A percentile compares a stretch with the other conserved stretches of the same genome.
phyloP scores from a whole-genome alignment of 1,140 invertebrate genomes.

The Zaprionus camerounensis region DNA sequence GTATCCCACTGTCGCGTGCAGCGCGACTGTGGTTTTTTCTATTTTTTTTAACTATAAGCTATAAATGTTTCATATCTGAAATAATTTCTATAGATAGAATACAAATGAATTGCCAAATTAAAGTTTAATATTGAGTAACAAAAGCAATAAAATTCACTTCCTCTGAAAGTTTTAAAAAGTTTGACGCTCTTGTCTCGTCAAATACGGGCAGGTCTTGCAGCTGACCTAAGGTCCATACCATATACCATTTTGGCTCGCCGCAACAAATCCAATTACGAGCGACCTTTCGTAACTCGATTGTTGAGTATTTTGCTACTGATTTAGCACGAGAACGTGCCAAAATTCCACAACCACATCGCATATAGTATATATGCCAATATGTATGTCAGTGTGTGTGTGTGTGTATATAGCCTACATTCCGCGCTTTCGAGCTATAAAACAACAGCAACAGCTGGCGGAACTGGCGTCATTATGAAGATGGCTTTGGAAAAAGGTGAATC shows the following conservation, averaged over 20 bases:
- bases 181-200: background rate
- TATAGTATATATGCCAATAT: constrained; percentile 1
- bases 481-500: constrained; percentile 9
- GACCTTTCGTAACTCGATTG: constrained; percentile 10
- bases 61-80: too few species aligned
- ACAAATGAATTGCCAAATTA: background rate
- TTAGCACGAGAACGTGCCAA: constrained; percentile 23
- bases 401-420: constrained; percentile 25
- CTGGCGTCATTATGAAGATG: constrained; percentile 16
- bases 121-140: background rate
- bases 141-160: background rate
- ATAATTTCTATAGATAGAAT: too few species aligned
- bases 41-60: too few species aligned
- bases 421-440: constrained; percentile 12
- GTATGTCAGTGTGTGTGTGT: background rate
- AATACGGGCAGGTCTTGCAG: background rate
- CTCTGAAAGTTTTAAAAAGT: background rate
- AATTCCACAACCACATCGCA: constrained; percentile 5
- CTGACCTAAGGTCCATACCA: background rate
- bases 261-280: constrained; percentile 20
- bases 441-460: constrained; percentile 26
- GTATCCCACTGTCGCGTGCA: too few species aligned
- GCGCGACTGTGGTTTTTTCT: too few species aligned
- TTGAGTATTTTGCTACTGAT: background rate
- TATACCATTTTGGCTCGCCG: background rate